These are phyloP conservation scores for Norana najaformis DNA, from an alignment of 2,888 invertebrate genomes.

Conservation along the genomic window DNA sequence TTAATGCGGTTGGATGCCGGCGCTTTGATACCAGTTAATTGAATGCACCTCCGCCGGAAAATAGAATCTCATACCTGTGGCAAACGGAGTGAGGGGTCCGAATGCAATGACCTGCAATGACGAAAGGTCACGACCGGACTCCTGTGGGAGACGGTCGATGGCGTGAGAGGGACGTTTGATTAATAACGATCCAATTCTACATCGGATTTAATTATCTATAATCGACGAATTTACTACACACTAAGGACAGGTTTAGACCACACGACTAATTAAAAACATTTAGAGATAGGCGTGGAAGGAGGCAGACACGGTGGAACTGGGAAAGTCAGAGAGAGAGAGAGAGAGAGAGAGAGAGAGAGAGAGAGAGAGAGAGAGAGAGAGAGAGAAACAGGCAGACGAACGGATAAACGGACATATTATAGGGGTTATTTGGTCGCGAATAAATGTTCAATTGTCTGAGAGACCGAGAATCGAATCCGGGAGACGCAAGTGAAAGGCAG, in stretches of 20 bases:
- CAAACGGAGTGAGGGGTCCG: neutral
- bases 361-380: neutral
- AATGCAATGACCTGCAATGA: constrained; percentile 13
- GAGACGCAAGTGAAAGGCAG: no score
- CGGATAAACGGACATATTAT: neutral
- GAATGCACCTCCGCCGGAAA: constrained; percentile 10
- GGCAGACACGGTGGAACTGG: neutral
- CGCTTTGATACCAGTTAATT: constrained; percentile 13
- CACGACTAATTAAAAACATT: neutral
- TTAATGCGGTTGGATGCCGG: neutral
- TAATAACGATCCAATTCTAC: neutral
- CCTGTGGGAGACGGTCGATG: neutral
- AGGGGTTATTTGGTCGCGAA: neutral
- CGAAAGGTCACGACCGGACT: constrained; percentile 13
- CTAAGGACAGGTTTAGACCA: neutral
- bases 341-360: neutral
- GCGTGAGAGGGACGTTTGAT: constrained; percentile 13
- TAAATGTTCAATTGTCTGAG: neutral
- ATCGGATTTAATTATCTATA: neutral
- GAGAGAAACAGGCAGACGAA: neutral
- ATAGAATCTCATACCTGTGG: neutral
- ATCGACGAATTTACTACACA: neutral
- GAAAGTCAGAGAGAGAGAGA: neutral
- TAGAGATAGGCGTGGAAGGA: neutral
- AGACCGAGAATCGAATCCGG: neutral